These are phyloP conservation scores for Rhea americana DNA, from an alignment of 2,113 vertebrate species.

Conservation along the genomic window DNA sequence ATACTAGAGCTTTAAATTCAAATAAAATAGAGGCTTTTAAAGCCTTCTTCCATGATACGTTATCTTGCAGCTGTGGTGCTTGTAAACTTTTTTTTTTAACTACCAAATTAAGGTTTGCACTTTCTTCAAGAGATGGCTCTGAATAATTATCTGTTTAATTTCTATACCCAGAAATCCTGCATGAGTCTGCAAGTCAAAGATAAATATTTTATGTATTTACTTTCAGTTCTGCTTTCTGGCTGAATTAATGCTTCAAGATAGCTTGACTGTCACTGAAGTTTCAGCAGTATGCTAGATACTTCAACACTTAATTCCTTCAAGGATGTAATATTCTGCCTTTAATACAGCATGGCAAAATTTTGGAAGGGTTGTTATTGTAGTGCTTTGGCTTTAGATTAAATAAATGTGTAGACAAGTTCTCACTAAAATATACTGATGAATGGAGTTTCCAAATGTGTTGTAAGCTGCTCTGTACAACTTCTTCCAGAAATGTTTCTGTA, in stretches of 20 bases:
- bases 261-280: not conserved
- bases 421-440: not conserved
- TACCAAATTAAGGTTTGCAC: not conserved
- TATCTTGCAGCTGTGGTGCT: not conserved
- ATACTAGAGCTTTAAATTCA: not conserved
- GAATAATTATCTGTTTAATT: not conserved
- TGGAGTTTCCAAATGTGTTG: not conserved
- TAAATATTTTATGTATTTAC: not conserved
- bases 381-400: not conserved
- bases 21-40: not conserved
- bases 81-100: not conserved
- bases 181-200: not conserved
- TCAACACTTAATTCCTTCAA: not conserved
- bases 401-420: not conserved
- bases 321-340: not conserved
- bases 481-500: not conserved
- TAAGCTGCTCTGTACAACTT: not conserved
- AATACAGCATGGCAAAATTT: not conserved
- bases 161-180: conserved; percentile 3
- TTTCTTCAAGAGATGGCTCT: not conserved
- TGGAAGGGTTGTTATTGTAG: not conserved
- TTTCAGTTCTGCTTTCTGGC: conserved; percentile 37
- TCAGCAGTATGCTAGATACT: not conserved
- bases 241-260: conserved; percentile 34
- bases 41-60: not conserved